Evolutionary conservation across 2,797 vertebrate genomes (phyloP), one percentile per base, ranked within the genome.

Genomic region (Rachycentron canadum): DNA sequence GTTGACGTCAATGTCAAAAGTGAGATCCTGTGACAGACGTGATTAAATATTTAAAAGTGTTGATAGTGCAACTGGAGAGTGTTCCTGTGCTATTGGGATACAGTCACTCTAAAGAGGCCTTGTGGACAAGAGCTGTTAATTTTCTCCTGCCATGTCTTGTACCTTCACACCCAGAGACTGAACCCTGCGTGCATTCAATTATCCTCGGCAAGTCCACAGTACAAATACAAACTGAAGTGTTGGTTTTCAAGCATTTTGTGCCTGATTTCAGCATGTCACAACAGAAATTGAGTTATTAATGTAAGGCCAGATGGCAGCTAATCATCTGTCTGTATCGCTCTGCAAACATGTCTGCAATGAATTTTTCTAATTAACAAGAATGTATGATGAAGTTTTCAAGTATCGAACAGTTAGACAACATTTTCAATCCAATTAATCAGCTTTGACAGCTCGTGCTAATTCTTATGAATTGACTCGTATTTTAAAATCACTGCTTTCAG

Each of bases 21-120:
- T 82, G 79, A 82, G 93, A 92, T 95, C 93, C 84, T 65, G 86
- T 94, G 92, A 92, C 94, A 88, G 92, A 75, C 71, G 34, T 21
- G 40, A 93, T 95, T 94, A 95, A 95, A 93, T 92, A 95, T 95
- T 94, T 88, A 94, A 86, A 86, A 87, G 28, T 92, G 92, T 93
- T 93, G 91, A 91, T 88, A 59, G 89, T 89, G 91, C 80, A 93
- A 92, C 90, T 47, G 34, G 91, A 94, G 90, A 91, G 84, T 70
- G 85, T 88, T 83, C 87, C 88, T 55, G 74, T 57, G 72, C 85
- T 67, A 69, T 58, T 75, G 83, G 72, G 83, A 92, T 84, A 59
- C 80, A 72, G 87, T 82, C 45, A 17, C 87, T 86, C 75, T 94
- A 92, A 94, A 92, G 88, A 93, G 88, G 85, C 83, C 79, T 87